These are phyloP conservation scores for Phodopus roborovskii DNA, from an alignment of 2,113 vertebrate genomes.

Conservation along the genomic window DNA sequence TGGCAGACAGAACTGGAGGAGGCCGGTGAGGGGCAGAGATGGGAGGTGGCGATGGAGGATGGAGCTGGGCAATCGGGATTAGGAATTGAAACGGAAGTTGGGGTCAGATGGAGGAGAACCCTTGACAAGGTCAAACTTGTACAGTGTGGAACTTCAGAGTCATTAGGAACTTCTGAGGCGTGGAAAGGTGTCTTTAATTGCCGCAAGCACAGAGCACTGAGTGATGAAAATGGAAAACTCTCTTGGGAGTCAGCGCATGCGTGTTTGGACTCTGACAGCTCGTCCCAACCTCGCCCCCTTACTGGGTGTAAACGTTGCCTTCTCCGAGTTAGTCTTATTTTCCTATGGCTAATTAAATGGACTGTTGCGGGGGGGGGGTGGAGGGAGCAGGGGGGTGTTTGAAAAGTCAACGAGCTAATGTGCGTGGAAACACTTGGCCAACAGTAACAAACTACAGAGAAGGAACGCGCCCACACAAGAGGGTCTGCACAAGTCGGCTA, in stretches of 20 bases:
- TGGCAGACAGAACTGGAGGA: neutral
- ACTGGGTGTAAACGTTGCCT: neutral
- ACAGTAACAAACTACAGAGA: neutral
- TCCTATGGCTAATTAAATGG: constrained; percentile 14
- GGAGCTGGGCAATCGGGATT: too few species aligned
- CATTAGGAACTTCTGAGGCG: neutral
- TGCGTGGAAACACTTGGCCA: neutral
- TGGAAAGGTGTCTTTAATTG: neutral
- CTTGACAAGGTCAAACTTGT: neutral
- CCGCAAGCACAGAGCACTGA: neutral
- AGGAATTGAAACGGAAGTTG: neutral
- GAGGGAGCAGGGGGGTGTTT: too few species aligned
- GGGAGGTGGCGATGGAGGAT: too few species aligned
- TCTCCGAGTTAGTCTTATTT: neutral
- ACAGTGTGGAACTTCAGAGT: neutral
- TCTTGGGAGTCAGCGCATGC: neutral
- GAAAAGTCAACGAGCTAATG: constrained; percentile 26
- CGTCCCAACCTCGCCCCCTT: neutral
- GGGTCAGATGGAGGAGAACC: neutral
- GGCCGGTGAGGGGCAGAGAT: too few species aligned
- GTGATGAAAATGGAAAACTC: neutral
- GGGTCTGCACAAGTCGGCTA: neutral
- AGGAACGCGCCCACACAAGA: neutral
- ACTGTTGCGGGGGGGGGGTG: neutral
- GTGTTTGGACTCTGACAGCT: neutral